Conservation (phyloP, 2,888 invertebrate species). For the Rhingia campestris region DNA sequence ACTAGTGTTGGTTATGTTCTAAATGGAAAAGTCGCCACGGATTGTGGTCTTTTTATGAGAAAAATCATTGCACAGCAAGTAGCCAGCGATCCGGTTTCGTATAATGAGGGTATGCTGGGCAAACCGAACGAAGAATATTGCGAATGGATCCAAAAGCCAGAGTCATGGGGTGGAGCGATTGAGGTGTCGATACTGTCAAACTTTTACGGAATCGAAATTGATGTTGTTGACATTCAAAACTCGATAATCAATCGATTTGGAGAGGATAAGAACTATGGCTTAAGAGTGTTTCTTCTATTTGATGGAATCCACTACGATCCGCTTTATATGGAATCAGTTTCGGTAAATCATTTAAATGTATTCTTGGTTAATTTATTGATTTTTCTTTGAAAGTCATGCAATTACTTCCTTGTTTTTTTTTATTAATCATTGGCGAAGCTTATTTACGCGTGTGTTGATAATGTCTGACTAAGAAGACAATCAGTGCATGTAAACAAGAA, state of each 20-base stretch:
- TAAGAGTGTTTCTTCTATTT: conserved; percentile 93
- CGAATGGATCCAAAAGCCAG: conserved; percentile 93
- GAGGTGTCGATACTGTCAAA: conserved; percentile 94
- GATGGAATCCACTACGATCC: conserved; percentile 99
- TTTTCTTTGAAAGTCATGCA: neutral
- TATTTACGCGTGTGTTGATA: too few relatives aligned
- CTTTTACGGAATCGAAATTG: conserved; percentile 95
- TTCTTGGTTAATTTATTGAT: neutral
- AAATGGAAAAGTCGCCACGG: conserved; percentile 90
- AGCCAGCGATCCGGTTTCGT: conserved; percentile 88
- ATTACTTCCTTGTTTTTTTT: neutral
- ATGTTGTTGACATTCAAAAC: conserved; percentile 95
- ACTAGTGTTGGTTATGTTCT: conserved; percentile 90
- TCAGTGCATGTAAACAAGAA: too few relatives aligned
- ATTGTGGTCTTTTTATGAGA: conserved; percentile 90
- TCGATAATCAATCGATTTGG: conserved; percentile 96
- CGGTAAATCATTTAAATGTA: conserved; percentile 84
- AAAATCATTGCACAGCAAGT: conserved; percentile 94
- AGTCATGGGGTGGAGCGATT: conserved; percentile 98
- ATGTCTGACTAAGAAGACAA: too few relatives aligned
- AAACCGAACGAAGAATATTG: conserved; percentile 93
- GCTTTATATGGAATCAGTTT: conserved; percentile 91
- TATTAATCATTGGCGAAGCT: too few relatives aligned
- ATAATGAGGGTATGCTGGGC: conserved; percentile 93
- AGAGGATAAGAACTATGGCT: conserved; percentile 93